phyloP scores from a whole-genome alignment of 2,888 invertebrate genomes.

The Agonopterix heracliana region DNA sequence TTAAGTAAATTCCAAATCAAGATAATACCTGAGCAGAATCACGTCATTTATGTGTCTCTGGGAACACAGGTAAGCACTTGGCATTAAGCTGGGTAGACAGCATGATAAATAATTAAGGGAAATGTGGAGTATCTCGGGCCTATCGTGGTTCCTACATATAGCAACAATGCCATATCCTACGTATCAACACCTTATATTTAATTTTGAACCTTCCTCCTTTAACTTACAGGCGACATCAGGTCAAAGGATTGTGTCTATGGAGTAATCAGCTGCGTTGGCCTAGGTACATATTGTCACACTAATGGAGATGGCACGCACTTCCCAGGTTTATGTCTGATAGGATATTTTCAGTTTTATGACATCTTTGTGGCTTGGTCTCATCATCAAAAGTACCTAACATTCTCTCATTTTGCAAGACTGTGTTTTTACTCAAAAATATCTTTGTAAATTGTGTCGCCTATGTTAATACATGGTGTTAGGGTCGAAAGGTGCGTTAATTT shows the following conservation, averaged over 20 bases:
- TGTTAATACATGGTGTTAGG: too few species aligned
- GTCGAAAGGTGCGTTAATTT: too few species aligned
- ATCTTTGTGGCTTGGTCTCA: neutral
- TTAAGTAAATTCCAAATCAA: neutral
- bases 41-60: constrained; percentile 37
- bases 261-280: neutral
- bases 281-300: constrained; percentile 2
- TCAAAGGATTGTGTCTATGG: neutral
- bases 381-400: neutral
- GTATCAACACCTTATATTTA: neutral
- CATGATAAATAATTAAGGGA: constrained; percentile 36
- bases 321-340: neutral
- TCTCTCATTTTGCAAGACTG: too few species aligned
- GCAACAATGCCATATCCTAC: neutral
- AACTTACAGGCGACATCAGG: too few species aligned
- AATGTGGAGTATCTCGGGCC: constrained; percentile 10
- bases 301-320: constrained; percentile 3
- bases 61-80: constrained; percentile 34
- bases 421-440: too few species aligned
- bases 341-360: constrained; percentile 2
- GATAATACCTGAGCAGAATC: constrained; percentile 11
- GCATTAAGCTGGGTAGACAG: constrained; percentile 13
- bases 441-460: too few species aligned
- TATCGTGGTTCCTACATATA: neutral
- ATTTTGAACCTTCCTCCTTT: neutral